phyloP scores from a whole-genome alignment of 2,888 invertebrate genomes.

The Lumbricus terrestris region DNA sequence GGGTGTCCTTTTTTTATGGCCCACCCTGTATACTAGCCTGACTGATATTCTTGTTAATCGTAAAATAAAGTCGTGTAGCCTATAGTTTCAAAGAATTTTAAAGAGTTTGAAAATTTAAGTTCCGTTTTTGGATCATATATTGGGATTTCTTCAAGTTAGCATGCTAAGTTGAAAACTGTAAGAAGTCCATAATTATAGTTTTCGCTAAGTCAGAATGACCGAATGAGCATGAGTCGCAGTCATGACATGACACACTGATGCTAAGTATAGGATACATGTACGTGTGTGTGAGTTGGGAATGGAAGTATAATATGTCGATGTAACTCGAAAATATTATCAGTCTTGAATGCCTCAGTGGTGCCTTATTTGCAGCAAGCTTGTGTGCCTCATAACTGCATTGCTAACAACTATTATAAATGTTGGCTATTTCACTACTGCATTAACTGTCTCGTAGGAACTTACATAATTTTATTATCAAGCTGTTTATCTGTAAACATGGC shows the following conservation, averaged over 20 bases:
- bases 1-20: too few species aligned
- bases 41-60: too few species aligned
- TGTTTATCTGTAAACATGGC: too few species aligned
- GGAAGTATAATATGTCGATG: too few species aligned
- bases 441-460: not conserved
- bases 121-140: too few species aligned
- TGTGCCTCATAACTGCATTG: not conserved
- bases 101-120: too few species aligned
- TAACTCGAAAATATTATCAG: too few species aligned
- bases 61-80: too few species aligned
- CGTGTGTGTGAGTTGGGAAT: not conserved
- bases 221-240: not conserved
- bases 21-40: too few species aligned
- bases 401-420: not conserved
- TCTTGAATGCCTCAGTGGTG: too few species aligned
- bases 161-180: not conserved
- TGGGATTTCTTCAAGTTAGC: too few species aligned
- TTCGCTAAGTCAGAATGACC: not conserved
- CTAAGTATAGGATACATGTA: not conserved
- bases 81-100: too few species aligned
- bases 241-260: not conserved
- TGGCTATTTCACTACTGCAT: not conserved
- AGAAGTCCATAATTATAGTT: not conserved
- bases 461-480: not conserved
- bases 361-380: not conserved